Percentiles rank a stretch among this genome's conserved stretches.
phyloP scores from a whole-genome alignment of 2,113 vertebrate species.

The Okapia johnstoni region DNA sequence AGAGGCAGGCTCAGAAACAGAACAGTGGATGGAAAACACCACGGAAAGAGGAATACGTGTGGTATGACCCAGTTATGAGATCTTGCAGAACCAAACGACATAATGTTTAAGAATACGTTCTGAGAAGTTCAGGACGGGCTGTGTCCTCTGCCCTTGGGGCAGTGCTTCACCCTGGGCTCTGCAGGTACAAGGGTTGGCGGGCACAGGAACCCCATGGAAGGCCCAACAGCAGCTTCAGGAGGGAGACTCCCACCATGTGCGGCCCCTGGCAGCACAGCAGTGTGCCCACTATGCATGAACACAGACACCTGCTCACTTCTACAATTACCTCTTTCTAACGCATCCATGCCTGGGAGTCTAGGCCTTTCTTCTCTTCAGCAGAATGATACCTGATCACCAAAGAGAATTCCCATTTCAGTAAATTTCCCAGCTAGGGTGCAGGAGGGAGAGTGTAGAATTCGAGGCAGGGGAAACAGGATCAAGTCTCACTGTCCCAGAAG shows the following conservation, averaged over 20 bases:
- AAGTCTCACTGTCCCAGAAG: background rate
- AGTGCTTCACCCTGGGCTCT: background rate
- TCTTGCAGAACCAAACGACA: background rate
- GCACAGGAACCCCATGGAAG: background rate
- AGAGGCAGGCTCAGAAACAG: fast-evolving
- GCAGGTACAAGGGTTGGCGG: background rate
- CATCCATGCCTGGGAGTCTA: background rate
- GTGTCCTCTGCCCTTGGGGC: background rate
- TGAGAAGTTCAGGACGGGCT: background rate
- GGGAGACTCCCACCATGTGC: background rate
- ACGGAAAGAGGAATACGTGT: fast-evolving
- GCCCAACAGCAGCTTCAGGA: background rate
- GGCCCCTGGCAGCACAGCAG: background rate
- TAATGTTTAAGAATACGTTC: background rate
- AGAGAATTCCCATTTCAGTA: background rate
- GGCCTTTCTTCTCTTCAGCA: background rate
- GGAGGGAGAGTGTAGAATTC: background rate
- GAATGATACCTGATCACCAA: background rate
- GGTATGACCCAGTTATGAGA: background rate
- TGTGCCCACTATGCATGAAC: background rate
- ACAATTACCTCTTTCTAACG: background rate
- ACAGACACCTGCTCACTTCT: background rate
- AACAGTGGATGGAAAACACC: fast-evolving
- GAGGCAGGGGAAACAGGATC: background rate
- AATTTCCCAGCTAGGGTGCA: background rate